phyloP scores from a whole-genome alignment of 2,888 invertebrate species.

The Argyresthia albistria region DNA sequence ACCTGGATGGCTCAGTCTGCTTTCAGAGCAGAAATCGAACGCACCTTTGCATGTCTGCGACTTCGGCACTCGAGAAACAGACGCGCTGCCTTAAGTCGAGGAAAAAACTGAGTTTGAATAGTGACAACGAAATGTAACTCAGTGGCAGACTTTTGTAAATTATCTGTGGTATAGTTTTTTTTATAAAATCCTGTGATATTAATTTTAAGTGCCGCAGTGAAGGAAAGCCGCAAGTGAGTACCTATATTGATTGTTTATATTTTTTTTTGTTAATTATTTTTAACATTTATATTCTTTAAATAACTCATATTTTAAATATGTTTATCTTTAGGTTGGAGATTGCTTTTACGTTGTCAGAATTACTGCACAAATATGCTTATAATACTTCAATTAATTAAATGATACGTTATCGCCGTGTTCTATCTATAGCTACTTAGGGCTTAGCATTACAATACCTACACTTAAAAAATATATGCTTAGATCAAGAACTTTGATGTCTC shows the following conservation, averaged over 20 bases:
- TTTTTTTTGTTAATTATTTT: not conserved
- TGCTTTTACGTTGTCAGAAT: too few relatives aligned
- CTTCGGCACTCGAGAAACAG: slow-evolving; percentile 19
- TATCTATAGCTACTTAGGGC: too few relatives aligned
- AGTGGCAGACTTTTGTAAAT: not conserved
- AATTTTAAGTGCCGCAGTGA: slow-evolving; percentile 39
- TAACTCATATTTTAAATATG: too few relatives aligned
- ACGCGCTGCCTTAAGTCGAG: slow-evolving; percentile 16
- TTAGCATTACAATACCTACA: too few relatives aligned
- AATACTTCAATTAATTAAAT: too few relatives aligned
- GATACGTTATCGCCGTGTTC: too few relatives aligned
- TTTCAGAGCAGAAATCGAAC: slow-evolving; percentile 25
- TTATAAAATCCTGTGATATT: slow-evolving; percentile 66
- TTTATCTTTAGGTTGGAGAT: too few relatives aligned
- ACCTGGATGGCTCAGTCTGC: slow-evolving; percentile 34
- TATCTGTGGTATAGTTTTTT: not conserved
- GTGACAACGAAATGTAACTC: not conserved
- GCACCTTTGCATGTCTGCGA: slow-evolving; percentile 19
- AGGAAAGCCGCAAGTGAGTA: slow-evolving; percentile 46
- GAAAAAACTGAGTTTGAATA: slow-evolving; percentile 18
- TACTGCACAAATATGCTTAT: too few relatives aligned
- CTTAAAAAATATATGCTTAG: too few relatives aligned
- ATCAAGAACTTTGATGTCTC: too few relatives aligned
- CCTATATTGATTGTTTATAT: slow-evolving; percentile 12
- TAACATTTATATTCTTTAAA: not conserved